Base-by-base conservation (phyloP, 37 sponge, comb jelly and placozoan genomes). In the Haliclona indistincta region DNA sequence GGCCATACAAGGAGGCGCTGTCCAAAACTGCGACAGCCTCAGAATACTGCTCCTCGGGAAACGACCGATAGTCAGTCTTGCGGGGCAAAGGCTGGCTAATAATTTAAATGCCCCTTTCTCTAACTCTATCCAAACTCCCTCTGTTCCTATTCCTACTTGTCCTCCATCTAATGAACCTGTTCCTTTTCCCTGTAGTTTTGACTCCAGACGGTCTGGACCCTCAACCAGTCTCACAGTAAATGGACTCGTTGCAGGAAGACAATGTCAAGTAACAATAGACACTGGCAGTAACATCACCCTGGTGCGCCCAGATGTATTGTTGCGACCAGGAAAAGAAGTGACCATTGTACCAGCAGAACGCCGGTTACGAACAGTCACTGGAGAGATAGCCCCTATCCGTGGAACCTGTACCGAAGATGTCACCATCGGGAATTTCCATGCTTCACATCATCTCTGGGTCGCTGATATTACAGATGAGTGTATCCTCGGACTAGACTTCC, bases 301-400 rank as follows among this genome's bases (percentile, higher is more conserved):
- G n/a, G n/a, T n/a, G n/a, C n/a, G n/a, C n/a, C 53, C 53, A 49
- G 7, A 35, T 54, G 8, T 49, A 25, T 13, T 51, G 71, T 8
- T 70, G 28, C 71, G 22, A 25, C 29, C 71, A 70, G 47, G 13
- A 49, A 25, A 45, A 70, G 28, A 22, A 49, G 5, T 35, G 53
- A n/a, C n/a, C n/a, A n/a, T n/a, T n/a, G n/a, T n/a, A n/a, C n/a
- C n/a, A n/a, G n/a, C n/a, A n/a, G n/a, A n/a, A n/a, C n/a, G n/a
- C n/a, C n/a, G n/a, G n/a, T n/a, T 75, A 45, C 20, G 56, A 6
- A 77, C 78, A n/a, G 78, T 77, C 28, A 77, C 78, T 35, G 78
- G 67, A 36, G 64, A 75, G 35, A 25, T 33, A 26, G 76, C 74
- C 39, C 64, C 64, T 6, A 39, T 62, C 44, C 76, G 17, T 1